Percentiles rank a stretch among this genome's conserved stretches.
Conservation (phyloP, 1,140 invertebrate genomes). For the Ceratosolen fusciceps region DNA sequence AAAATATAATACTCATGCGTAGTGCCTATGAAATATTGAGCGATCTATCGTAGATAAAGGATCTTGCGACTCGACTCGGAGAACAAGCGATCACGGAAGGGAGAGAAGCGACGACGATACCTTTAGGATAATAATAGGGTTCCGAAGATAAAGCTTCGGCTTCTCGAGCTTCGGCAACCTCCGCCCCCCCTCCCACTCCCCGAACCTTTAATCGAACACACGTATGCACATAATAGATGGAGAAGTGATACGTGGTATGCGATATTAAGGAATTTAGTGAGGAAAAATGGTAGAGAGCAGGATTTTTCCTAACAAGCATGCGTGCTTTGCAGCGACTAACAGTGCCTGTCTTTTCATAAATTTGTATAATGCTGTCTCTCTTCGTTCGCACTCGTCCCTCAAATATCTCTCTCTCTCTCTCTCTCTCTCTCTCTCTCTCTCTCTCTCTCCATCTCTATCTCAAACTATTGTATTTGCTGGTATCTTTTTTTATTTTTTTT, state of each 20-base stretch:
- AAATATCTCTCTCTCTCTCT: neutral
- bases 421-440: neutral
- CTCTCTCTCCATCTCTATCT: neutral
- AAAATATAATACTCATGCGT: neutral
- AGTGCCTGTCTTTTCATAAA: slow-evolving; percentile 58
- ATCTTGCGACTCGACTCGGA: slow-evolving; percentile 13
- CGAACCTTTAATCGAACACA: slow-evolving; percentile 4
- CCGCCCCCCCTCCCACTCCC: too few relatives aligned
- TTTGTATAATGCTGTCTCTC: neutral
- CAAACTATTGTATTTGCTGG: too few relatives aligned
- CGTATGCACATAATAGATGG: slow-evolving; percentile 33
- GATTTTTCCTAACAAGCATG: slow-evolving; percentile 71
- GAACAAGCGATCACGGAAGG: neutral
- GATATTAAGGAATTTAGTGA: slow-evolving; percentile 57
- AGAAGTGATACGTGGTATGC: slow-evolving; percentile 48
- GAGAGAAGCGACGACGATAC: neutral
- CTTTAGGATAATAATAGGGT: neutral
- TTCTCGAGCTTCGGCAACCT: too few relatives aligned
- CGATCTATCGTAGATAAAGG: neutral
- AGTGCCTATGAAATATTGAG: neutral
- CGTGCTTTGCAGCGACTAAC: slow-evolving; percentile 72
- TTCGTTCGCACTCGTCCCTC: slow-evolving; percentile 1
- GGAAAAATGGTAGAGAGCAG: slow-evolving; percentile 57
- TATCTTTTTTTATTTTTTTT: slow-evolving; percentile 6
- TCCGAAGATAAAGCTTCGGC: neutral